These are phyloP conservation scores for Amphimallon solstitiale DNA, from an alignment of 2,888 invertebrate species.

Conservation along the genomic window DNA sequence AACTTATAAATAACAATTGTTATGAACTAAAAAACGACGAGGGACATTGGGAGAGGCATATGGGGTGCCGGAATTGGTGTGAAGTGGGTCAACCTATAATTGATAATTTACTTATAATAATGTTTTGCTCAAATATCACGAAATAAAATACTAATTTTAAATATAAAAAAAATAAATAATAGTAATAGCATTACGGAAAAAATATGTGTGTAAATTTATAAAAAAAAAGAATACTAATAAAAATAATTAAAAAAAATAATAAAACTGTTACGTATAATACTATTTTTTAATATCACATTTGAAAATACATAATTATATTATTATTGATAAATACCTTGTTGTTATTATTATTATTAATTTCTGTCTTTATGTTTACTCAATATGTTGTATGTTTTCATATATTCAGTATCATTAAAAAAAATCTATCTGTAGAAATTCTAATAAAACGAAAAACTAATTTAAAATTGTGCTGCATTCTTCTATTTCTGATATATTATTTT, in stretches of 20 bases:
- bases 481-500: too few relatives aligned
- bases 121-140: not conserved
- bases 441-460: too few relatives aligned
- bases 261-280: conserved; percentile 35
- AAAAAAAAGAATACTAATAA: too few relatives aligned
- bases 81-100: conserved; percentile 36
- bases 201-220: not conserved
- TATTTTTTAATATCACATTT: conserved; percentile 41
- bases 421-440: not conserved
- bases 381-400: not conserved
- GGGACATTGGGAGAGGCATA: too few relatives aligned
- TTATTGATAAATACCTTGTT: conserved; percentile 15
- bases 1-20: too few relatives aligned
- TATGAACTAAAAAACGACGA: too few relatives aligned
- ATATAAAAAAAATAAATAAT: too few relatives aligned
- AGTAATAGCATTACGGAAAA: too few relatives aligned
- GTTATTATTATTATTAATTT: not conserved
- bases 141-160: too few relatives aligned
- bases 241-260: conserved; percentile 3
- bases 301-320: conserved; percentile 19
- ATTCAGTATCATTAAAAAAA: too few relatives aligned
- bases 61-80: too few relatives aligned
- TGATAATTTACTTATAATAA: conserved; percentile 7
- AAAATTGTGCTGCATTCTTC: conserved; percentile 18
- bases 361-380: conserved; percentile 2